A percentile compares a stretch with the other conserved stretches of the same genome.
Evolutionary conservation across 2,113 vertebrate species (phyloP).

Genomic region (Mustela lutreola): DNA sequence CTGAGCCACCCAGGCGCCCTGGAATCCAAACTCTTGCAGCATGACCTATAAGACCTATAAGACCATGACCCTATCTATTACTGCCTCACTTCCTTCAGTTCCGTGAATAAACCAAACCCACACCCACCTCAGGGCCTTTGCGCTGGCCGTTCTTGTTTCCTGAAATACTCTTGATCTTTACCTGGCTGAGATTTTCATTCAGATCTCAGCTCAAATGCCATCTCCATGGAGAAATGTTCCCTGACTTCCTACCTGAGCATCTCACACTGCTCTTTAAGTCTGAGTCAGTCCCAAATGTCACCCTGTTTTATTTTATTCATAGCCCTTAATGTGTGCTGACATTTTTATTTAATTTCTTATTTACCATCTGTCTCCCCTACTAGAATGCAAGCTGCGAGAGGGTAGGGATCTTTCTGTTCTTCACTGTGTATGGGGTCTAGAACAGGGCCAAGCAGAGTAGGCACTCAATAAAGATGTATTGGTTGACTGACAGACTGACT

Average conservation of each 20-base stretch:
- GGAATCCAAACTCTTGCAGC: background rate
- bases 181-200: background rate
- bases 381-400: background rate
- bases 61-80: background rate
- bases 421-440: background rate
- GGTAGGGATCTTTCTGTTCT: background rate
- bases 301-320: background rate
- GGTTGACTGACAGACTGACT: background rate
- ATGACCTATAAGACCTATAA: background rate
- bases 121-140: background rate
- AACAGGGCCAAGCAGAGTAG: background rate
- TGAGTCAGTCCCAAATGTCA: background rate
- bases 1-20: no score
- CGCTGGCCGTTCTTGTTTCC: background rate
- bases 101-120: background rate
- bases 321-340: background rate
- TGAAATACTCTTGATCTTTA: background rate
- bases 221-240: background rate
- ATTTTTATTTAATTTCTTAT: background rate
- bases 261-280: background rate
- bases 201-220: background rate
- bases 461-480: background rate
- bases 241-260: background rate
- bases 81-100: background rate
- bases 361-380: background rate